Evolutionary conservation across 23 tunicate species (phyloP).

Genomic region (Halocynthia roretzi): DNA sequence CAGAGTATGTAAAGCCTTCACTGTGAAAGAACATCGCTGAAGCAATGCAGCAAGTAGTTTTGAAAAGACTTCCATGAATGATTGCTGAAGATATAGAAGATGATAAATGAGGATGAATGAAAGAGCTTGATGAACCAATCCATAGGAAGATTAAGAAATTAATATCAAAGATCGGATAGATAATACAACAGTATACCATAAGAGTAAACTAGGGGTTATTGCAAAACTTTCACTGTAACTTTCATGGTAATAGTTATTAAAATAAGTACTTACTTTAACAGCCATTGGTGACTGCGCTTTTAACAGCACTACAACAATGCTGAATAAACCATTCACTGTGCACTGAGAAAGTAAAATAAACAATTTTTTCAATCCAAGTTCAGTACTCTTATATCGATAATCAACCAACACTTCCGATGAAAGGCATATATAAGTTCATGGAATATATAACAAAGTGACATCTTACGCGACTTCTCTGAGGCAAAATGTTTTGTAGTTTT

Average conservation of each 20-base stretch:
- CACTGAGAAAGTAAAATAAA: conserved; percentile 8
- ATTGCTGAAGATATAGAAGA: conserved; percentile 42
- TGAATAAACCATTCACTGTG: conserved; percentile 3
- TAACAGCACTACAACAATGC: conserved; percentile 4
- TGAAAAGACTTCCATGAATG: conserved; percentile 57
- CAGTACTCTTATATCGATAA: not conserved
- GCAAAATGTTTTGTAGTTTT: not conserved
- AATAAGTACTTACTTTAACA: conserved; percentile 3
- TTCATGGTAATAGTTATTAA: not conserved
- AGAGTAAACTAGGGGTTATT: not conserved
- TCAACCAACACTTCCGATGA: not conserved
- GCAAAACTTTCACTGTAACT: not conserved
- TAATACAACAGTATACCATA: not conserved
- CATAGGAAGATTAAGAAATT: too few relatives aligned
- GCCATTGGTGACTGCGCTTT: conserved; percentile 21
- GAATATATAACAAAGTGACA: not conserved
- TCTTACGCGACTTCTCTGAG: not conserved
- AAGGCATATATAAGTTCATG: not conserved
- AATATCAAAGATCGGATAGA: too few relatives aligned
- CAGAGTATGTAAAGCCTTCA: conserved; percentile 28
- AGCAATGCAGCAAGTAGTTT: conserved; percentile 36
- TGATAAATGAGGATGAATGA: too few relatives aligned
- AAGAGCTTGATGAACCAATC: too few relatives aligned
- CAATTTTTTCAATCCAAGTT: not conserved
- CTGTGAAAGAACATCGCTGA: conserved; percentile 31